These are phyloP conservation scores for Hippocampus zosterae DNA, from an alignment of 2,113 vertebrate genomes.

Conservation along the genomic window DNA sequence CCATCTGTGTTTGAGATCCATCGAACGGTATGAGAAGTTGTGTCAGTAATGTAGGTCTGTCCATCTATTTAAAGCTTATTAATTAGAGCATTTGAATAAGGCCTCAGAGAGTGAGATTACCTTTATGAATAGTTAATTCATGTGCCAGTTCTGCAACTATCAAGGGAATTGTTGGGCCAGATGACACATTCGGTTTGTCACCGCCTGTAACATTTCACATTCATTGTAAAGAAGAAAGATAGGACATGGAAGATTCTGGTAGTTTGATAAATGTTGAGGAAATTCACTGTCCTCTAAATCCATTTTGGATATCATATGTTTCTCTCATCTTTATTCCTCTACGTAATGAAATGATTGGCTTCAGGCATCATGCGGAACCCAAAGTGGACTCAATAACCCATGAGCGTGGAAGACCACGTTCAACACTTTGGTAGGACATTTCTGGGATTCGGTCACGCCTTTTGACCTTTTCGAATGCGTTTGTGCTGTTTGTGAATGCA, in stretches of 20 bases:
- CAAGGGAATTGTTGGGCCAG: slow-evolving; percentile 48
- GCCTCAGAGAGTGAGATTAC: slow-evolving; percentile 44
- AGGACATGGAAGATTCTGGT: not conserved
- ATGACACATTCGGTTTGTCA: slow-evolving; percentile 40
- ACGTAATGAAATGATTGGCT: not conserved
- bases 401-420: no score
- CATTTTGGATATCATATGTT: not conserved
- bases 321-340: not conserved
- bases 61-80: slow-evolving; percentile 73
- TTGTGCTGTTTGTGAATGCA: no score
- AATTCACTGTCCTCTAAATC: not conserved
- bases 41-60: slow-evolving; percentile 67
- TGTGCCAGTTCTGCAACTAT: slow-evolving; percentile 59
- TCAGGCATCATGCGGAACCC: no score
- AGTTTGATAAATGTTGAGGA: not conserved
- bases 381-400: no score
- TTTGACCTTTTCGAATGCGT: no score
- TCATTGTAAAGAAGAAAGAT: not conserved
- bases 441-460: no score
- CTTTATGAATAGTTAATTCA: slow-evolving; percentile 56
- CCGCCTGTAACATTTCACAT: not conserved
- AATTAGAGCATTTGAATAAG: slow-evolving; percentile 74
- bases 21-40: slow-evolving; percentile 23
- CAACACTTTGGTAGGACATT: no score
- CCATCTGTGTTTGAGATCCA: slow-evolving; percentile 54